Evolutionary conservation across 2,888 invertebrate species (phyloP).

Genomic region (Smittia aterrima): DNA sequence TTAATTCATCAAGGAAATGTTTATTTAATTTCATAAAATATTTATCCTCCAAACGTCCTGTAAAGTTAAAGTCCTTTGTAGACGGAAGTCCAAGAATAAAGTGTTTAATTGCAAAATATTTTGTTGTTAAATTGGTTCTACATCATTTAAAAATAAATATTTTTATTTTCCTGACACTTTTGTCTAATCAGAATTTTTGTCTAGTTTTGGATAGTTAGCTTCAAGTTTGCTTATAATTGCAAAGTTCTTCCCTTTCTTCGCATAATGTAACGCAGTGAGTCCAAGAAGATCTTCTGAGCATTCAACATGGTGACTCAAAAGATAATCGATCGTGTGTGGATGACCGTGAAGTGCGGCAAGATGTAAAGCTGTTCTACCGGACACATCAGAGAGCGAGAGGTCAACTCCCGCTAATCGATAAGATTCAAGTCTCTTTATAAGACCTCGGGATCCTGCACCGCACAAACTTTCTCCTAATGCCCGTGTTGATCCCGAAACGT

Average conservation of each 20-base stretch:
- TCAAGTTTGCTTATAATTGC: background rate
- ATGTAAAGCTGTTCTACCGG: constrained; percentile 58
- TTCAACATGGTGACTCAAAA: constrained; percentile 56
- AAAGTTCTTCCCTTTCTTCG: constrained; percentile 46
- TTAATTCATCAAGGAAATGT: too few relatives aligned
- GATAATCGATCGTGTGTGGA: constrained; percentile 55
- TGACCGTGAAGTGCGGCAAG: constrained; percentile 63
- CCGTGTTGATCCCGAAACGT: constrained; percentile 61
- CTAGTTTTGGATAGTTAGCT: background rate
- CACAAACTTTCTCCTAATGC: constrained; percentile 68
- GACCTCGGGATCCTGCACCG: constrained; percentile 62
- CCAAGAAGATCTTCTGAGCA: constrained; percentile 57
- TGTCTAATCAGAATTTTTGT: constrained; percentile 22
- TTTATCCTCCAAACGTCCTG: too few relatives aligned
- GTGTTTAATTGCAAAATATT: too few relatives aligned
- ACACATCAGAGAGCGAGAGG: constrained; percentile 61
- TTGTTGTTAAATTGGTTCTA: too few relatives aligned
- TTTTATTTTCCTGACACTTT: background rate
- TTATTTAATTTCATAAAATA: too few relatives aligned
- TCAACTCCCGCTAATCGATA: constrained; percentile 67
- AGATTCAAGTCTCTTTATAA: constrained; percentile 59
- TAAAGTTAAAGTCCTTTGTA: too few relatives aligned
- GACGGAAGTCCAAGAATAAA: too few relatives aligned
- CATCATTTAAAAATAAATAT: too few relatives aligned
- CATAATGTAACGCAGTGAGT: constrained; percentile 60